Percentiles rank a stretch among this genome's conserved stretches.
These are phyloP conservation scores for Odobenus rosmarus DNA, from an alignment of 2,113 vertebrate species.

Conservation along the genomic window DNA sequence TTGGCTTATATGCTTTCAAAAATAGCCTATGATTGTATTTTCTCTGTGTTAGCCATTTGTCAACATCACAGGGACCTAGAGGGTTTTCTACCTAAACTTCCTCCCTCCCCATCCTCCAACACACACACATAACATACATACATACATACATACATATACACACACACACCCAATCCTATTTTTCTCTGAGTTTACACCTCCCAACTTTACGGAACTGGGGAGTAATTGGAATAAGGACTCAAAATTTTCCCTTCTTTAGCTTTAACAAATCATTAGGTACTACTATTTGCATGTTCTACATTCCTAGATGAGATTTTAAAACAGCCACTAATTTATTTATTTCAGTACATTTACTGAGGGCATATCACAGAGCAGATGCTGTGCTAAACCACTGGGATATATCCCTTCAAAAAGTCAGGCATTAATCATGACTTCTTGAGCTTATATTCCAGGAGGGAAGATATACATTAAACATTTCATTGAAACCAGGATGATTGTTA, in stretches of 20 bases:
- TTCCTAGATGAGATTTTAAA: conserved; percentile 17
- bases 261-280: conserved; percentile 21
- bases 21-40: conserved; percentile 18
- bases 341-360: background rate
- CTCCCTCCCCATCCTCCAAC: background rate
- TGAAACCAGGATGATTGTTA: background rate
- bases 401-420: background rate
- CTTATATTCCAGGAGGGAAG: background rate
- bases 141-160: background rate
- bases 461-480: conserved; percentile 27
- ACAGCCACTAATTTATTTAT: conserved; percentile 4
- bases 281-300: background rate
- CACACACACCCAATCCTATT: background rate
- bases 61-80: background rate
- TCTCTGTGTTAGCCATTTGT: background rate
- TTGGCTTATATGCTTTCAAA: background rate
- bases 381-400: background rate
- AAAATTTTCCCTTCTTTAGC: background rate
- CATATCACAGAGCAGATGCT: background rate
- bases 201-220: background rate
- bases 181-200: background rate
- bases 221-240: background rate
- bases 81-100: background rate
- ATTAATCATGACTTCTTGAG: conserved; percentile 7
- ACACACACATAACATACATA: background rate